Conservation (phyloP, 2,888 invertebrate genomes). For the Saturnia pavonia region DNA sequence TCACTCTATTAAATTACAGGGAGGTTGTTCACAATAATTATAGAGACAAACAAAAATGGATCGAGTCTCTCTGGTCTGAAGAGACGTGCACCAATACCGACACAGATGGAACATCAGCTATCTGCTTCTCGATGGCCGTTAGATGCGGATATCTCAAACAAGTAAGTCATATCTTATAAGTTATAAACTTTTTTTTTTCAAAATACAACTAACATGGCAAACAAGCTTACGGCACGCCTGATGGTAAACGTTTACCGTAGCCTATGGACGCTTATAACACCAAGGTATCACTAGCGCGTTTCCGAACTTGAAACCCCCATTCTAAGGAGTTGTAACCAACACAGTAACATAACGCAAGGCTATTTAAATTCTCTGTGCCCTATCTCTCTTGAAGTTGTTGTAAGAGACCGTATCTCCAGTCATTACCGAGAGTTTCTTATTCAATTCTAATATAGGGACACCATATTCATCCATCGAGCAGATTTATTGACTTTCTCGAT, state of each 20-base stretch:
- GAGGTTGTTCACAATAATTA: neutral
- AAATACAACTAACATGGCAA: no score
- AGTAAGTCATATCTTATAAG: constrained; percentile 36
- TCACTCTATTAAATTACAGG: neutral
- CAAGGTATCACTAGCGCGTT: no score
- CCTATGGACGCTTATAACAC: no score
- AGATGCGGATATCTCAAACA: constrained; percentile 68
- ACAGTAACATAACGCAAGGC: no score
- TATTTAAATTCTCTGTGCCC: no score
- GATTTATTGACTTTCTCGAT: neutral
- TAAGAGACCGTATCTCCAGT: neutral
- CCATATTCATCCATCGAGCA: neutral
- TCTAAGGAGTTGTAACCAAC: no score
- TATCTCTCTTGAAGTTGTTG: neutral
- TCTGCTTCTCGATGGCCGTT: constrained; percentile 74
- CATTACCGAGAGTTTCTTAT: neutral
- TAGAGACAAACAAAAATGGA: constrained; percentile 37
- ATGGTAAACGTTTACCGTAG: no score
- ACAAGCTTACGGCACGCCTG: no score
- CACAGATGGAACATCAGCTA: constrained; percentile 60
- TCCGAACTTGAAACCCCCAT: no score
- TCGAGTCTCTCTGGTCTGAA: constrained; percentile 62
- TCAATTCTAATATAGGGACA: neutral
- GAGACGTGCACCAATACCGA: constrained; percentile 64
- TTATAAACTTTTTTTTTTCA: neutral